These are phyloP conservation scores for Drosophila kikkawai DNA, from an alignment of 1,140 invertebrate species.

Conservation along the genomic window DNA sequence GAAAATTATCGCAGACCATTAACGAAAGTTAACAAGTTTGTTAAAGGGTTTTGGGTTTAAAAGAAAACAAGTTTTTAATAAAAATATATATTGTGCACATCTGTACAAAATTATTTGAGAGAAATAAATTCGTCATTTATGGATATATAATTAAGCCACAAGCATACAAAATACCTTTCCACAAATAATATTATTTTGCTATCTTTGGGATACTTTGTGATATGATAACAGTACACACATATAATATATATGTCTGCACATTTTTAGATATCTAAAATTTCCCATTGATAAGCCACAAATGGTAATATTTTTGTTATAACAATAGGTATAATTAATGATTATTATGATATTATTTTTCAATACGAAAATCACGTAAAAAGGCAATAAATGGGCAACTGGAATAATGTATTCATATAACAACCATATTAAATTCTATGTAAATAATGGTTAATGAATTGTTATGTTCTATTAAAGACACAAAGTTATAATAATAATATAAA, in stretches of 20 bases:
- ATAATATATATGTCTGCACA: background rate
- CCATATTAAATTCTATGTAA: too few relatives aligned
- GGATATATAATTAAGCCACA: too few relatives aligned
- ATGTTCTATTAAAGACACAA: too few relatives aligned
- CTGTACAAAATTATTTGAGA: too few relatives aligned
- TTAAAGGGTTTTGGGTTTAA: background rate
- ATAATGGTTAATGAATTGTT: too few relatives aligned
- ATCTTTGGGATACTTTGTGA: conserved; percentile 7
- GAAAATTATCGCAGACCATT: too few relatives aligned
- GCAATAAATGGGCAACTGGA: too few relatives aligned
- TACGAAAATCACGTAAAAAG: too few relatives aligned
- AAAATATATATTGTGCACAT: background rate
- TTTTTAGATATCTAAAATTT: background rate
- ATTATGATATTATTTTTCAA: background rate
- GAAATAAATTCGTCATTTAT: too few relatives aligned
- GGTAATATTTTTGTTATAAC: background rate
- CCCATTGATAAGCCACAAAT: conserved; percentile 7
- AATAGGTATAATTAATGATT: conserved; percentile 14
- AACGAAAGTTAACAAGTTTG: background rate
- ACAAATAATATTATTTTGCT: background rate
- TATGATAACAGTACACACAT: conserved; percentile 14
- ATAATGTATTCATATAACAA: too few relatives aligned
- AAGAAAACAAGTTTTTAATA: background rate
- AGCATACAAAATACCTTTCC: background rate
- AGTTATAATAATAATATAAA: too few relatives aligned